phyloP scores from a whole-genome alignment of 2,888 invertebrate genomes.

The Orthosia gracilis region DNA sequence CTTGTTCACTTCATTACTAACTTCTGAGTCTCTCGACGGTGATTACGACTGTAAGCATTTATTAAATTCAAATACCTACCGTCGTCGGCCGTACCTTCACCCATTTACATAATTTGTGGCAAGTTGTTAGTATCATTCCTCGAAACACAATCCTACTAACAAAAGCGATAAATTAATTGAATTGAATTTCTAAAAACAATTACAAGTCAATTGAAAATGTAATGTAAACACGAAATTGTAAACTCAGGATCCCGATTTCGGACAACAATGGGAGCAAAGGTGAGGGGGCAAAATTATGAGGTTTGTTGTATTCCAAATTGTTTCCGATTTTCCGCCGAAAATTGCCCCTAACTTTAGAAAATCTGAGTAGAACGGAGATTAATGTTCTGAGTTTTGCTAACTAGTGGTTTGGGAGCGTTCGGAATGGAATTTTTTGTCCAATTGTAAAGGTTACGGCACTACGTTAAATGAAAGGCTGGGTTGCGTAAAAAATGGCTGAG shows the following conservation, averaged over 20 bases:
- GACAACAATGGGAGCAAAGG: slow-evolving; percentile 79
- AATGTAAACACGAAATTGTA: slow-evolving; percentile 63
- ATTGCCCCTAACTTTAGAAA: slow-evolving; percentile 80
- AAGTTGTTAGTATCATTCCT: slow-evolving; percentile 46
- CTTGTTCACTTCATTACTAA: background rate
- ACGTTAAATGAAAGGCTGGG: slow-evolving; percentile 33
- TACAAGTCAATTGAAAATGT: slow-evolving; percentile 63
- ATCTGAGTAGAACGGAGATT: slow-evolving; percentile 86
- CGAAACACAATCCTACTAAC: slow-evolving; percentile 46
- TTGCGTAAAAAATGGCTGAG: slow-evolving; percentile 44
- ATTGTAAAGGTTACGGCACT: slow-evolving; percentile 39
- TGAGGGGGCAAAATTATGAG: slow-evolving; percentile 84
- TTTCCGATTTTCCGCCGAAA: slow-evolving; percentile 84
- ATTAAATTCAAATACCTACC: slow-evolving; percentile 50
- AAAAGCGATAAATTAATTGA: slow-evolving; percentile 60
- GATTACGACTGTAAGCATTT: slow-evolving; percentile 40
- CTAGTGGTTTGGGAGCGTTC: slow-evolving; percentile 47
- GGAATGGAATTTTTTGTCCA: slow-evolving; percentile 52
- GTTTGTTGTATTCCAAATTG: slow-evolving; percentile 87
- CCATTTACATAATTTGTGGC: slow-evolving; percentile 54
- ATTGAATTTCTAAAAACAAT: slow-evolving; percentile 64
- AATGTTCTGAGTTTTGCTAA: slow-evolving; percentile 81
- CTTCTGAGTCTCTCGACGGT: background rate
- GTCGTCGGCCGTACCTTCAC: slow-evolving; percentile 21
- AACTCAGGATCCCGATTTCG: slow-evolving; percentile 55